These are phyloP conservation scores for Allophyes oxyacanthae DNA, from an alignment of 2,888 invertebrate species.

Conservation along the genomic window DNA sequence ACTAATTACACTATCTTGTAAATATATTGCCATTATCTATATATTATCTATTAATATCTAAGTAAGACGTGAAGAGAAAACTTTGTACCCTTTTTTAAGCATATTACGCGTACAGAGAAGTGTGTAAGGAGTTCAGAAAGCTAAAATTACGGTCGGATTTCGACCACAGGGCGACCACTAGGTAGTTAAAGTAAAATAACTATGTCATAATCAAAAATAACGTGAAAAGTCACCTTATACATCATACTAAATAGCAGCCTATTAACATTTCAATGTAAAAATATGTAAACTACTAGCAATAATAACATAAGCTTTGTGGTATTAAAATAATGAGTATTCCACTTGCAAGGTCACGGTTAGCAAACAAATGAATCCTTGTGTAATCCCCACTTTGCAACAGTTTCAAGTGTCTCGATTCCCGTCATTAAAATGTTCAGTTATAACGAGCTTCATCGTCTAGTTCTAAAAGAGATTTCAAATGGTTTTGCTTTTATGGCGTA, in stretches of 20 bases:
- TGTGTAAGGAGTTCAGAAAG: no score
- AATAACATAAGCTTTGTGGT: conserved; percentile 47
- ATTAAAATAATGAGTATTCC: conserved; percentile 67
- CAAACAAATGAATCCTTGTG: conserved; percentile 70
- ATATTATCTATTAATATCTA: no score
- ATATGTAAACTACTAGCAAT: conserved; percentile 45
- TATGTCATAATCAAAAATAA: neutral
- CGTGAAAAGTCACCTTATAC: conserved; percentile 28
- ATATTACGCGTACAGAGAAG: no score
- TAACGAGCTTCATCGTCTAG: conserved; percentile 7
- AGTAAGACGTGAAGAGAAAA: no score
- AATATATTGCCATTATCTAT: no score
- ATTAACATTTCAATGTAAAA: conserved; percentile 21
- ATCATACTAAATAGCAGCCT: conserved; percentile 10
- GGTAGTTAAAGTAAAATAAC: no score
- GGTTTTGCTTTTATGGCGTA: neutral
- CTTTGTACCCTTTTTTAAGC: no score
- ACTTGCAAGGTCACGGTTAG: conserved; percentile 72
- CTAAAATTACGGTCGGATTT: no score
- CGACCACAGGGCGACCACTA: no score
- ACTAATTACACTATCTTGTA: no score
- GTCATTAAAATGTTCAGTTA: conserved; percentile 62
- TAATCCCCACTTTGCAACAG: conserved; percentile 67
- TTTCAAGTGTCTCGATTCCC: conserved; percentile 64
- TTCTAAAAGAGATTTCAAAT: neutral